Base-by-base conservation (phyloP, 2,888 invertebrate genomes). In the Hyposoter dolosus region DNA sequence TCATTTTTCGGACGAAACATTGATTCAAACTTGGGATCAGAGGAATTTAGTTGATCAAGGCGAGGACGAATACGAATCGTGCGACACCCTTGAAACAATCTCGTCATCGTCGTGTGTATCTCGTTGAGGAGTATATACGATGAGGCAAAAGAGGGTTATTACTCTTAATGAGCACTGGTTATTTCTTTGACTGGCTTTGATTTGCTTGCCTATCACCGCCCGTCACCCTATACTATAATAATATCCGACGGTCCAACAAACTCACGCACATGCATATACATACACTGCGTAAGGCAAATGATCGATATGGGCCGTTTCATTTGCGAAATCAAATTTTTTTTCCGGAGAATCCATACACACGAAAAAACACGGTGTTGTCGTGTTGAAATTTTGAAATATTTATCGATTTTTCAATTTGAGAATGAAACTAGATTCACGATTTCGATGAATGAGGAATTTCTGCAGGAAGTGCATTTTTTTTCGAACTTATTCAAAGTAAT, bases 111-210 rank as follows among this genome's bases (percentile, higher is more conserved):
- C 66, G 66, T 40, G 66, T 66, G 53, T 56, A 69, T 56, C 68
- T 78, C 65, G 81, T 53, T 47, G 81, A 82, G 72, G 75, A 76
- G 78, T 35, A 28, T 60, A 28, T 60, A 40, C 77, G 79, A 68
- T 40, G 69, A 78, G 63, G 78, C 66, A 63, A 91, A 90, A 90
- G 66, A 35, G 78, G 91, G 90, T 93, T 93, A 93, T 93, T 93
- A 92, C 91, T 93, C 92, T 92, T 93, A 93, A 93, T 93, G 93
- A 93, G 91, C 89, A 88, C 91, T 92, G 91, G 93, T 93, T 93
- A 92, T 93, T 93, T 92, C 93, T 93, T 93, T 93, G 93, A 93
- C 93, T 93, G 93, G 92, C 88, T 92, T 87, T 93, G 93, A 93
- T 93, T 93, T 90, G 92, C 86, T 88, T 87, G 88, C 81, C 88